Percentiles rank a stretch among this genome's conserved stretches.
Conservation (phyloP, 1,140 invertebrate species). For the Hermetia illucens region DNA sequence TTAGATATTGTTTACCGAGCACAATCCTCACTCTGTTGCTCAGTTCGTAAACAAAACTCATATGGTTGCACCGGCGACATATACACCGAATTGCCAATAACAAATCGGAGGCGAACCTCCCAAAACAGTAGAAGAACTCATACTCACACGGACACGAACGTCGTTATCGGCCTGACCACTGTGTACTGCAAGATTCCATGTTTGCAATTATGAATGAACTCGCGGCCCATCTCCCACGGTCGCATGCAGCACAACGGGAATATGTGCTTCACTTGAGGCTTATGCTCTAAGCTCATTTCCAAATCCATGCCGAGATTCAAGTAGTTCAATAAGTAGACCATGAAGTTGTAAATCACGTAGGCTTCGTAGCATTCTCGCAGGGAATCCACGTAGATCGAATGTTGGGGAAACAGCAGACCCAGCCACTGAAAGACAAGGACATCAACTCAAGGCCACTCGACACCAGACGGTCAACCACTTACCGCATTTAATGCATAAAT, state of each 20-base stretch:
- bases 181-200: constrained; percentile 94
- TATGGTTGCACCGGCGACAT: no score
- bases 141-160: constrained; percentile 74
- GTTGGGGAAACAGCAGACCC: constrained; percentile 62
- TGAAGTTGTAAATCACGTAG: constrained; percentile 96
- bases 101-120: no score
- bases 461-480: constrained; percentile 30
- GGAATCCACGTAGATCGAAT: constrained; percentile 84
- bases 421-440: constrained; percentile 52
- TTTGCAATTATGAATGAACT: constrained; percentile 88
- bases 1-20: no score
- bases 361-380: constrained; percentile 90
- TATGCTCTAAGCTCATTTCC: constrained; percentile 65
- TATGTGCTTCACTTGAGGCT: constrained; percentile 70
- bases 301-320: constrained; percentile 70
- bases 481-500: constrained; percentile 91
- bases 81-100: no score
- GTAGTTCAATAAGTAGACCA: constrained; percentile 87
- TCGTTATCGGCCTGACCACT: constrained; percentile 74
- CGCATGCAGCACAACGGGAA: constrained; percentile 73
- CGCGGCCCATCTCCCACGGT: constrained; percentile 79
- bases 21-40: no score
- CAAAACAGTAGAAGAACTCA: constrained; percentile 2
- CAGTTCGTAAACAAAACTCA: no score
- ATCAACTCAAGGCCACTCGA: constrained; percentile 5